These are phyloP conservation scores for Ophonus ardosiacus DNA, from an alignment of 2,888 invertebrate species.

Conservation along the genomic window DNA sequence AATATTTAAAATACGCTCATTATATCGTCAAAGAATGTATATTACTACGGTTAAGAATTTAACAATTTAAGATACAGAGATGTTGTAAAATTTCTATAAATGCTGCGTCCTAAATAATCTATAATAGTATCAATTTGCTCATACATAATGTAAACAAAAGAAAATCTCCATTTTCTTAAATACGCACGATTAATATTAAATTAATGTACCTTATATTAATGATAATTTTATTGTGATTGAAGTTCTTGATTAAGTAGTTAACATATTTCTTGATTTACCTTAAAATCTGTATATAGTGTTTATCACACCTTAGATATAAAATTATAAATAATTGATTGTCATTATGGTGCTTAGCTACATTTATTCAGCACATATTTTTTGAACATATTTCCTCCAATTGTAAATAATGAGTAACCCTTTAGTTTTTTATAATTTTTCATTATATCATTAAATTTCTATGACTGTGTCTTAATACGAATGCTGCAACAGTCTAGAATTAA, in stretches of 20 bases:
- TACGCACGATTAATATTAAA: constrained; percentile 56
- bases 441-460: constrained; percentile 61
- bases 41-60: not conserved
- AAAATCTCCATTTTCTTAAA: constrained; percentile 36
- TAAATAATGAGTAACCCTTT: constrained; percentile 40
- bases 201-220: constrained; percentile 59
- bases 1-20: not conserved
- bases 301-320: constrained; percentile 54
- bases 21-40: not conserved
- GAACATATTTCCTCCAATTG: constrained; percentile 44
- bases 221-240: constrained; percentile 51
- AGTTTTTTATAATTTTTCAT: constrained; percentile 40
- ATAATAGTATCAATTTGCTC: constrained; percentile 62
- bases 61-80: not conserved
- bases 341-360: constrained; percentile 63
- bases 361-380: constrained; percentile 57
- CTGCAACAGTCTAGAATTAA: constrained; percentile 60
- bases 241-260: constrained; percentile 23
- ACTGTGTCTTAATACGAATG: constrained; percentile 56
- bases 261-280: constrained; percentile 4
- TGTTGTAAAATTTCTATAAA: constrained; percentile 9
- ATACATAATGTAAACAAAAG: constrained; percentile 46
- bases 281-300: constrained; percentile 49
- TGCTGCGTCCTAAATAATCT: constrained; percentile 44
- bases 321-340: constrained; percentile 52